phyloP scores from a whole-genome alignment of 2,797 vertebrate genomes.

The Trachops cirrhosus region DNA sequence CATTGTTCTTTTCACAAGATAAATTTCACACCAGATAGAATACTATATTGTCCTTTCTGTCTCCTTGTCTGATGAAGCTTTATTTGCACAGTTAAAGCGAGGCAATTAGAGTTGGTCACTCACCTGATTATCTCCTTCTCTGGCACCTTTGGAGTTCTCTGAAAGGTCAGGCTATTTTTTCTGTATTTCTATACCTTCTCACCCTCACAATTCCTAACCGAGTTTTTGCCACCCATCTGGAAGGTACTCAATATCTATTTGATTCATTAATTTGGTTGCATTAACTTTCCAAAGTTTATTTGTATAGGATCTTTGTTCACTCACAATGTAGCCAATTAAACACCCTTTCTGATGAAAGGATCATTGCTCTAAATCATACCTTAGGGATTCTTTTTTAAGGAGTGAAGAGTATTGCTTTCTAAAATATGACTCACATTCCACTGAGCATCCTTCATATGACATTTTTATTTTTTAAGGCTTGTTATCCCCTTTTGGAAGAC shows the following conservation, averaged over 20 bases:
- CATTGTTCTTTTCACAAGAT: slow-evolving; percentile 17
- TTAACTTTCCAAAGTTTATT: neutral
- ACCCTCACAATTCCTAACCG: neutral
- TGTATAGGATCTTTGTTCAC: neutral
- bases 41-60: neutral
- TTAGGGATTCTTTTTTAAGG: neutral
- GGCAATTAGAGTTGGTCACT: neutral
- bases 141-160: neutral
- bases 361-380: neutral
- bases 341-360: neutral
- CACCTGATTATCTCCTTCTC: neutral
- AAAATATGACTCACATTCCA: neutral
- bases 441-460: neutral
- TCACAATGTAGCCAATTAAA: neutral
- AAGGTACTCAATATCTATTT: neutral
- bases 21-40: slow-evolving; percentile 3
- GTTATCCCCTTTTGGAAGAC: slow-evolving; percentile 17
- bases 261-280: neutral
- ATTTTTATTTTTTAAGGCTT: neutral
- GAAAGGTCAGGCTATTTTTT: neutral
- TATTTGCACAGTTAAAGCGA: slow-evolving; percentile 3
- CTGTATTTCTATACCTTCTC: neutral
- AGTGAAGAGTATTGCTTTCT: neutral
- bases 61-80: neutral
- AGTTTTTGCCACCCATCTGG: neutral